phyloP scores from a whole-genome alignment of 2,113 vertebrate species.

The Nannospalax galili region DNA sequence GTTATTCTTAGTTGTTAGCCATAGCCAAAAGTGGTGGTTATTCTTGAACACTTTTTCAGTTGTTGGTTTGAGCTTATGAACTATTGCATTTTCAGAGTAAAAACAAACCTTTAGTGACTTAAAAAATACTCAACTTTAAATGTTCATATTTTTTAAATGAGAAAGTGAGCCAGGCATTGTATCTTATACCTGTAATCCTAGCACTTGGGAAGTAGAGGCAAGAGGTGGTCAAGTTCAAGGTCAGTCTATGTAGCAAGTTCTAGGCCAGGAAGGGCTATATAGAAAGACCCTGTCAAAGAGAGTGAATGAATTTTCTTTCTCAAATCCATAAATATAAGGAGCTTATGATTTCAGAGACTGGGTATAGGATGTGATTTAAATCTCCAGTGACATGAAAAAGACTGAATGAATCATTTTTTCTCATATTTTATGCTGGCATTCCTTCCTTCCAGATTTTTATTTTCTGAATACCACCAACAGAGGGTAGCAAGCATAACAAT shows the following conservation, averaged over 20 bases:
- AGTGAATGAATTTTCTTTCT: not conserved
- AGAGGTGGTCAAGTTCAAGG: not conserved
- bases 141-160: not conserved
- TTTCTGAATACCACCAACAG: conserved; percentile 31
- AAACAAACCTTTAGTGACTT: not conserved
- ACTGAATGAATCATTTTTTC: not conserved
- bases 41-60: conserved; percentile 8
- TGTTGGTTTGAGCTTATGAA: conserved; percentile 2
- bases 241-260: not conserved
- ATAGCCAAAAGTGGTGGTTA: conserved; percentile 7
- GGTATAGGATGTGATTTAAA: not conserved
- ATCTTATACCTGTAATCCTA: not conserved
- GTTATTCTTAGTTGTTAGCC: too few relatives aligned
- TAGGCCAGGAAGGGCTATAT: not conserved
- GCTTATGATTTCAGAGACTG: not conserved
- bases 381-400: not conserved
- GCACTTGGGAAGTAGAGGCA: not conserved
- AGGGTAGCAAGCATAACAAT: not conserved
- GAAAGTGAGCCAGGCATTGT: not conserved
- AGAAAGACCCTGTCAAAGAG: not conserved
- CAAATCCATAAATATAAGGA: not conserved
- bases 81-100: not conserved
- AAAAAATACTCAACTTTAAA: not conserved
- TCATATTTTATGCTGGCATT: not conserved
- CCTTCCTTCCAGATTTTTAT: not conserved